phyloP scores from a whole-genome alignment of 2,888 invertebrate species.

The Eutolmus rufibarbis region DNA sequence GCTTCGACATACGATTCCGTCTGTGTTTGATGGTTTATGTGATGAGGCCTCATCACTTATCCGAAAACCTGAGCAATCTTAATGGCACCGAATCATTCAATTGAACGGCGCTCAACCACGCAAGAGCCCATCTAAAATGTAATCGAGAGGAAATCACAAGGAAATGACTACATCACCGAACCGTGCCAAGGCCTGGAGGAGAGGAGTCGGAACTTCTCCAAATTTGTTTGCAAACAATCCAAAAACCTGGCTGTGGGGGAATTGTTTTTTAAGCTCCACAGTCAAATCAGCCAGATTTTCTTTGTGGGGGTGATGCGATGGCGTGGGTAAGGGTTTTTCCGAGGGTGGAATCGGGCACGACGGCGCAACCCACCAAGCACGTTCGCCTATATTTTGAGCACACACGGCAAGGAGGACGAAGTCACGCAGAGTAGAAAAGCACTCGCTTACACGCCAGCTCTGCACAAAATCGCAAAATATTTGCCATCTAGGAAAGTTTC shows the following conservation, averaged over 20 bases:
- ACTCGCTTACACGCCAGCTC: constrained; percentile 1
- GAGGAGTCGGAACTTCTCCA: background rate
- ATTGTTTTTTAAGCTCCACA: constrained; percentile 12
- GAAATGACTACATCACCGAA: constrained; percentile 22
- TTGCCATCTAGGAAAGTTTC: background rate
- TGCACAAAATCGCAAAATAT: background rate
- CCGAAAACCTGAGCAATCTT: background rate
- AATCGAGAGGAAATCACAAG: constrained; percentile 29
- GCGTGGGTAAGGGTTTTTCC: background rate
- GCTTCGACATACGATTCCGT: background rate
- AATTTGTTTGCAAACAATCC: constrained; percentile 28
- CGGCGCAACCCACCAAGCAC: background rate
- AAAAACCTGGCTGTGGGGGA: background rate
- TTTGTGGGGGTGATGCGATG: background rate
- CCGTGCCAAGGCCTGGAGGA: background rate
- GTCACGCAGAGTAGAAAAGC: constrained; percentile 8
- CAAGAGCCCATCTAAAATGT: constrained; percentile 17
- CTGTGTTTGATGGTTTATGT: background rate
- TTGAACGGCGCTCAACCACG: constrained; percentile 13
- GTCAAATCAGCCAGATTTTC: constrained; percentile 15
- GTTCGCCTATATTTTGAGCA: background rate
- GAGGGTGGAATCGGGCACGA: background rate
- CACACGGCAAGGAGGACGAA: background rate
- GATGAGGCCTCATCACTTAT: background rate
- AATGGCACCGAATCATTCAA: constrained; percentile 19